A percentile compares a stretch with the other conserved stretches of the same genome.
Conservation (phyloP, 2,113 vertebrate species). For the Ciconia maguari region DNA sequence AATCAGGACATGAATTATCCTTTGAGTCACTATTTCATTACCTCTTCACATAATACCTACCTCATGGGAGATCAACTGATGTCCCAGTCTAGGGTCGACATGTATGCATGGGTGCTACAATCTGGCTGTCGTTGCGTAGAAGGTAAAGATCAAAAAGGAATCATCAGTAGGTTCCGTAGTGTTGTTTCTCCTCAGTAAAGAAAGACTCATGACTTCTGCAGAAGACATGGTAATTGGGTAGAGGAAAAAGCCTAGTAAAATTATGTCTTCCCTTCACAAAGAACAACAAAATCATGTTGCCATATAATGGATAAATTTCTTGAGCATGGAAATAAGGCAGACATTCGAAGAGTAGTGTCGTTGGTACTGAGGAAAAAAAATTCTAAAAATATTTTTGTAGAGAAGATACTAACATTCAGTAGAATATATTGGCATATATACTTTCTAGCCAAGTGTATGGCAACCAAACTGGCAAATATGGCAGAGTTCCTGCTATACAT, state of each 20-base stretch:
- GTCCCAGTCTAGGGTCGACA: constrained; percentile 96
- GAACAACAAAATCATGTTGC: neutral
- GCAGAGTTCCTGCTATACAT: neutral
- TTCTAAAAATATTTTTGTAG: neutral
- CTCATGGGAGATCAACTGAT: constrained; percentile 97
- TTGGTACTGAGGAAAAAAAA: neutral
- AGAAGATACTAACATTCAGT: neutral
- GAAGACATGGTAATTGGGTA: neutral
- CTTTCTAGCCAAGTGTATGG: neutral
- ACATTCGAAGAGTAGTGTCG: neutral
- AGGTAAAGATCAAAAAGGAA: constrained; percentile 73
- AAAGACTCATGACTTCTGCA: neutral
- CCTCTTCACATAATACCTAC: constrained; percentile 99
- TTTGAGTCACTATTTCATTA: constrained; percentile 92
- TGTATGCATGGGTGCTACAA: constrained; percentile 97
- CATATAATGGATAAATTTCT: neutral
- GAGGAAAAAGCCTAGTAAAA: neutral
- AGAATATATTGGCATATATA: neutral
- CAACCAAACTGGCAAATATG: neutral
- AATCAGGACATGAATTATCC: constrained; percentile 92
- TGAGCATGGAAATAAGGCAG: neutral
- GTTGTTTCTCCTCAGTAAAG: neutral
- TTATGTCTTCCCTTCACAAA: neutral
- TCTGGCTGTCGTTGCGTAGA: constrained; percentile 95
- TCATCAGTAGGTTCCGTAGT: neutral